A percentile compares a stretch with the other conserved stretches of the same genome.
Conservation (phyloP, 2,113 vertebrate genomes). For the Sitta europaea region DNA sequence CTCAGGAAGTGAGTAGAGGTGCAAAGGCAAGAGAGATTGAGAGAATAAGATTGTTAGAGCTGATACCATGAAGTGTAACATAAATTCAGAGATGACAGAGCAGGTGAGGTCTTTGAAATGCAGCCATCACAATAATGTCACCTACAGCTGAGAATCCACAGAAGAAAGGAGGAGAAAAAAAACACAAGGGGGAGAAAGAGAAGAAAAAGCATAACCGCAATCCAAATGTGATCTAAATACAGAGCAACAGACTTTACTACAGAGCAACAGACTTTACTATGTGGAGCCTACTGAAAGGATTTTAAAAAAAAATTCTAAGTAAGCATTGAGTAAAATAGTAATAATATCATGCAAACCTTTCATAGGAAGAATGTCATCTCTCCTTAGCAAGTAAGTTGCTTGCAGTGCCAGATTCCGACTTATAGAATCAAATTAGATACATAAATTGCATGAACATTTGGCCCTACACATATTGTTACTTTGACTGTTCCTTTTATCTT, state of each 20-base stretch:
- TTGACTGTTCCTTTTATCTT: constrained; percentile 39
- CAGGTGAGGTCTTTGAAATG: constrained; percentile 60
- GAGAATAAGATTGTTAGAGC: constrained; percentile 69
- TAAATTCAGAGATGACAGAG: constrained; percentile 72
- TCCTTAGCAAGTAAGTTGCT: constrained; percentile 1
- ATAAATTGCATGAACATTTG: constrained; percentile 37
- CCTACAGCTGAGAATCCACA: constrained; percentile 49
- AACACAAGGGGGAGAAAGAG: fast-evolving
- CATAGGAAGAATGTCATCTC: neutral
- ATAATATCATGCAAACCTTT: neutral
- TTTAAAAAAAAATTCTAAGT: neutral
- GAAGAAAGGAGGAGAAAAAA: neutral
- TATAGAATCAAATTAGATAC: constrained; percentile 1
- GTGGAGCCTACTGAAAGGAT: neutral
- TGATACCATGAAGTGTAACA: constrained; percentile 68
- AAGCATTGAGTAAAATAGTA: neutral
- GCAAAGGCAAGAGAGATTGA: constrained; percentile 68
- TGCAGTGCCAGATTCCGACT: neutral
- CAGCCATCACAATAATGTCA: constrained; percentile 37
- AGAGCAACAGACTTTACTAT: neutral
- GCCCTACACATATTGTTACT: neutral
- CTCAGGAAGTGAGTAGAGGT: constrained; percentile 77
- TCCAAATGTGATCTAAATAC: neutral
- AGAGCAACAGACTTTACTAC: neutral
- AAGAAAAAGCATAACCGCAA: neutral